Percentiles rank a stretch among this genome's conserved stretches.
Conservation (phyloP, 1,140 invertebrate species). For the Sitophilus oryzae region DNA sequence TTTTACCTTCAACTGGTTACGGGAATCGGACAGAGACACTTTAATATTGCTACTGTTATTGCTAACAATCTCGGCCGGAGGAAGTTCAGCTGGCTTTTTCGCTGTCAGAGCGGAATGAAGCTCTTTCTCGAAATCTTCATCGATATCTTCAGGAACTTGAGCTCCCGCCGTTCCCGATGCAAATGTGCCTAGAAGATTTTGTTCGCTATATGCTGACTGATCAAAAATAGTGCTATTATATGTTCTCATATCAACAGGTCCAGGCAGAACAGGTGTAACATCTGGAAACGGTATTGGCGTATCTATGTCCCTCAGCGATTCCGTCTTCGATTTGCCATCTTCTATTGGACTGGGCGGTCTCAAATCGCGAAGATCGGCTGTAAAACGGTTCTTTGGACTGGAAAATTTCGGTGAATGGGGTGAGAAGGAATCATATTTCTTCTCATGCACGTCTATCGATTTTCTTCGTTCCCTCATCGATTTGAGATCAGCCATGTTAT, state of each 20-base stretch:
- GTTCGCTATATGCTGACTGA: conserved; percentile 49
- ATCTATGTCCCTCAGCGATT: conserved; percentile 28
- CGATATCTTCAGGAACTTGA: conserved; percentile 59
- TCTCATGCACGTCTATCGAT: conserved; percentile 66
- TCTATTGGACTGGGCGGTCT: conserved; percentile 40
- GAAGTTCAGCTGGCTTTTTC: conserved; percentile 46
- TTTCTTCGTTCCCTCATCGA: conserved; percentile 74
- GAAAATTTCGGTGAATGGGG: conserved; percentile 52
- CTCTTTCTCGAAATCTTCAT: conserved; percentile 75
- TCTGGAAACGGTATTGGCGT: conserved; percentile 46
- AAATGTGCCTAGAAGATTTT: conserved; percentile 60
- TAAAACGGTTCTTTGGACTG: conserved; percentile 44
- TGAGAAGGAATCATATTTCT: conserved; percentile 53
- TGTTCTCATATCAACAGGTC: conserved; percentile 81
- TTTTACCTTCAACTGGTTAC: conserved; percentile 83
- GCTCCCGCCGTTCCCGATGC: conserved; percentile 58
- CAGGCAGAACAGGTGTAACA: conserved; percentile 68
- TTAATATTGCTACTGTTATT: conserved; percentile 53
- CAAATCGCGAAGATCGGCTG: conserved; percentile 43
- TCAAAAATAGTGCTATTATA: conserved; percentile 65
- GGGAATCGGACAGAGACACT: conserved; percentile 63
- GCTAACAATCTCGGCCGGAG: conserved; percentile 43
- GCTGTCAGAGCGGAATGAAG: conserved; percentile 58
- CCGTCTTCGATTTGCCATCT: conserved; percentile 32
- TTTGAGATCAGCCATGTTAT: conserved; percentile 70